These are phyloP conservation scores for Meles meles DNA, from an alignment of 2,113 vertebrate species.

Conservation along the genomic window DNA sequence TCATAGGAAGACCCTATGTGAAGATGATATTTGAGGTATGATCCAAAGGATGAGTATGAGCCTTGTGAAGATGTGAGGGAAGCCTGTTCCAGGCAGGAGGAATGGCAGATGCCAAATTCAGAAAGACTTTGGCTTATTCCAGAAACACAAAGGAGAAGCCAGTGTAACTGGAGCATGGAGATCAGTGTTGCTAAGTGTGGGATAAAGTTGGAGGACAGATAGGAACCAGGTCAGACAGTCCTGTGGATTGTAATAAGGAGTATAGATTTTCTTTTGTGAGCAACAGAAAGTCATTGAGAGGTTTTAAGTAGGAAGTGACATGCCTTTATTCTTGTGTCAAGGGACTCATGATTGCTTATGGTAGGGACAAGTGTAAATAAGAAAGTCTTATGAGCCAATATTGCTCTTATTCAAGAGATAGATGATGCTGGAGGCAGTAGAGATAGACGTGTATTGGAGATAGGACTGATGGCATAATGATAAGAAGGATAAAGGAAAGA, in stretches of 20 bases:
- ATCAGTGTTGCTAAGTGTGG: not conserved
- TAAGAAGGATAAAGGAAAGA: not conserved
- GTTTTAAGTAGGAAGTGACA: not conserved
- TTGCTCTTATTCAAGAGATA: not conserved
- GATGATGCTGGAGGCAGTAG: not conserved
- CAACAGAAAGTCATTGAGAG: not conserved
- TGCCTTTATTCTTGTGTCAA: not conserved
- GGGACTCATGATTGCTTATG: not conserved
- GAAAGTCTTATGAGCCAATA: not conserved
- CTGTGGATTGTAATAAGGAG: accelerated
- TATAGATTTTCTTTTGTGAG: not conserved
- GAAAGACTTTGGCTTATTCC: not conserved
- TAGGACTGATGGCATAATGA: not conserved
- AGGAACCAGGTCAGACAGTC: accelerated
- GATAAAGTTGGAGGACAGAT: not conserved
- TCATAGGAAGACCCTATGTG: not conserved
- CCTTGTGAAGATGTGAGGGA: not conserved
- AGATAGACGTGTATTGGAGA: not conserved
- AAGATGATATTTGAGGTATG: not conserved
- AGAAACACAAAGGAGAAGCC: not conserved
- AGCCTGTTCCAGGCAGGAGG: not conserved
- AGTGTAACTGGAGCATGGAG: not conserved
- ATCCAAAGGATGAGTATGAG: not conserved
- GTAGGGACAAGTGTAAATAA: not conserved
- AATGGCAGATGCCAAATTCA: too few species aligned